phyloP scores from a whole-genome alignment of 2,113 vertebrate species.

The Ranitomeya variabilis region DNA sequence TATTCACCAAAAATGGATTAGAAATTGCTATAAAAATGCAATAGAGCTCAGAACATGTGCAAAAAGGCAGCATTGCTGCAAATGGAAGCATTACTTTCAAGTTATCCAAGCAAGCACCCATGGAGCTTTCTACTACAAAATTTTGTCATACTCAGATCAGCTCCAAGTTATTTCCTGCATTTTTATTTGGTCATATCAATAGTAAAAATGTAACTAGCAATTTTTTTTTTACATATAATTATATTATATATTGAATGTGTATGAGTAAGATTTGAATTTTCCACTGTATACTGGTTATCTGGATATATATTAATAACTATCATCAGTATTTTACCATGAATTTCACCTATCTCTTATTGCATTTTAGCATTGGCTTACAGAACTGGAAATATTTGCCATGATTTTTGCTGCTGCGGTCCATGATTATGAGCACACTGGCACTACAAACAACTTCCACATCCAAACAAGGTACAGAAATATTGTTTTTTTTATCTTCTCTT shows the following conservation, averaged over 20 bases:
- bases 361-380: slow-evolving; percentile 94
- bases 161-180: no score
- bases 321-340: background rate
- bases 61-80: no score
- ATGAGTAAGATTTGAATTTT: background rate
- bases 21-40: no score
- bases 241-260: background rate
- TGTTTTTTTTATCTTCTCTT: background rate
- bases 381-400: slow-evolving; percentile 97
- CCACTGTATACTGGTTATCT: background rate
- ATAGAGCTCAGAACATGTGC: no score
- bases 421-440: slow-evolving; percentile 97
- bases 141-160: no score
- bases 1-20: no score
- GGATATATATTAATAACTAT: background rate
- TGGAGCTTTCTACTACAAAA: no score
- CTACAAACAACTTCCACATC: slow-evolving; percentile 99
- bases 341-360: slow-evolving; percentile 50
- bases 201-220: no score
- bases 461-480: slow-evolving; percentile 78
- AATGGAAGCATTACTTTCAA: no score
- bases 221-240: no score
- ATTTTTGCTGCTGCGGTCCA: slow-evolving; percentile 97
- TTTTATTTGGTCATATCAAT: no score
- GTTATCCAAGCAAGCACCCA: no score